phyloP scores from a whole-genome alignment of 2,113 vertebrate species.

The Ceyx margarethae region DNA sequence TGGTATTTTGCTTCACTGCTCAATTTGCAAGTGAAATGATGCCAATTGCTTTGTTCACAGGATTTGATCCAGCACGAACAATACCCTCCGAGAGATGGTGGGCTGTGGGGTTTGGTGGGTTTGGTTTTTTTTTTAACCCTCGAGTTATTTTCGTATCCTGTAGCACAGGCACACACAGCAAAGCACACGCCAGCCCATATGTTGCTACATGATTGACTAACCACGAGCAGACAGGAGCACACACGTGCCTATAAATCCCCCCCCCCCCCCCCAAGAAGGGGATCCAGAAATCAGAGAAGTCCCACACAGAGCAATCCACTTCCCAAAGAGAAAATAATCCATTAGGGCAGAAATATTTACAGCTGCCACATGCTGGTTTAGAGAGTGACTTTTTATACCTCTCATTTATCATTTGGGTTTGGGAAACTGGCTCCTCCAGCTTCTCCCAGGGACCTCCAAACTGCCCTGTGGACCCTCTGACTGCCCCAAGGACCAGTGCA shows the following conservation, averaged over 20 bases:
- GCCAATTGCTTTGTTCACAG: slow-evolving; percentile 57
- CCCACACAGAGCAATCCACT: neutral
- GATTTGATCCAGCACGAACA: slow-evolving; percentile 17
- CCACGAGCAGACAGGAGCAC: neutral
- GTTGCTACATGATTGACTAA: neutral
- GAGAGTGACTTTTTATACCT: neutral
- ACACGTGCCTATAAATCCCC: neutral
- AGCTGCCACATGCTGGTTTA: neutral
- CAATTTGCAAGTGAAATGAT: slow-evolving; percentile 70
- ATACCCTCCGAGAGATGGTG: neutral
- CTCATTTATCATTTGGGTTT: neutral
- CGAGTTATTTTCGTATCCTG: neutral
- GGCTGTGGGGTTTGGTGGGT: neutral
- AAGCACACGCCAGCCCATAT: neutral
- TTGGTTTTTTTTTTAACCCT: neutral
- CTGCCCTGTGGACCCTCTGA: neutral
- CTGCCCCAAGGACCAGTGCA: neutral
- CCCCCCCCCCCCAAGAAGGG: accelerated
- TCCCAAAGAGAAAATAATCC: neutral
- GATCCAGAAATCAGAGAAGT: neutral
- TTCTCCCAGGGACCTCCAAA: neutral
- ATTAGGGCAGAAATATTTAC: neutral
- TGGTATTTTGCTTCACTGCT: slow-evolving; percentile 57
- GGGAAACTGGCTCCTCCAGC: neutral
- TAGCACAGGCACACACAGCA: neutral